Base-by-base conservation (phyloP, 2,797 vertebrate genomes). In the Poeciliopsis presidionis region DNA sequence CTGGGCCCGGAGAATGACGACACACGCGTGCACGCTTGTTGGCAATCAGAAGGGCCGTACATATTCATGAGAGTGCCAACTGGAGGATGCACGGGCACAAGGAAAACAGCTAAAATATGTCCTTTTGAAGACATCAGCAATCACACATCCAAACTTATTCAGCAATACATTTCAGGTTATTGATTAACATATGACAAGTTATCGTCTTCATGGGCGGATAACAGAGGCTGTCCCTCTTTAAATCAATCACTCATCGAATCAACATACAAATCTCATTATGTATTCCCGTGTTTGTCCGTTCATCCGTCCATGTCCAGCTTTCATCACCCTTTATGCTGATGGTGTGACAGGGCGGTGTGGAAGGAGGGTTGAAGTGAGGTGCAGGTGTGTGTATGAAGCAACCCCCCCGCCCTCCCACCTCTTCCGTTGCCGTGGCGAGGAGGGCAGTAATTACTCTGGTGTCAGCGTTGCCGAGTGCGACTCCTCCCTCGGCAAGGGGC, bases 401-500 rank as follows among this genome's bases (percentile, higher is more conserved):
- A 20, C 25, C 75, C 78, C 84, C 76, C 81, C n/a, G n/a, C n/a
- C 30, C 77, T 67, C 61, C 80, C 70, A 78, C 76, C 77, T 67
- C 74, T 81, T 85, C 85, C 18, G 28, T 90, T 87, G 90, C 90
- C 36, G 91, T 91, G 90, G 92, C 61, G 90, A 92, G 90, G 91
- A 91, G 93, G 93, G 91, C 92, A 93, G 93, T 95, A 94, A 95
- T 95, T 94, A 95, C 94, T 95, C 94, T 95, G 91, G 94, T 95
- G 94, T 98, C 96, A 96, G 96, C 95, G 94, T 96, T 96, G 97
- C 96, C 94, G 93, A 90, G 90, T 94, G 96, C 94, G 96, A 97
- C 97, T 96, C 97, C 97, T 97, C 96, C 95, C 96, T 95, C 96
- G 94, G 96, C 96, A 96, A 93, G 96, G 97, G 94, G 93, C 92